Base-by-base conservation (phyloP, 2,888 invertebrate species). In the Macaria notata region DNA sequence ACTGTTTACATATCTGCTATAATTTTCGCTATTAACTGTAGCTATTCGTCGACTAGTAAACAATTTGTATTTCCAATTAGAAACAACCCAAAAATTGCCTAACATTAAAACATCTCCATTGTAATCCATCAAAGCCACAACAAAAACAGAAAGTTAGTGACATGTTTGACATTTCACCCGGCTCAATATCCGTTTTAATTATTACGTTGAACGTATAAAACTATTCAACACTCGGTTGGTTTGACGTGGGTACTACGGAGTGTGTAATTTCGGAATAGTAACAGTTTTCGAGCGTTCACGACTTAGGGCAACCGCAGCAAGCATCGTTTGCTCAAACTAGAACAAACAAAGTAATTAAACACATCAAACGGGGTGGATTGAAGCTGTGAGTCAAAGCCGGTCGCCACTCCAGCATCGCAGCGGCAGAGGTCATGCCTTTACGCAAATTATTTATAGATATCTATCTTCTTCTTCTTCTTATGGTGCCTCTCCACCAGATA, bases 311-410 rank as follows among this genome's bases (percentile, higher is more conserved):
- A 87, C 89, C 88, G 81, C 89, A 88, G 75, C 85, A 81, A 85
- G 86, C 86, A 85, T 84, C 77, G 78, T 61, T 61, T 71, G 75
- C 65, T 71, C 73, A 72, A 86, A 88, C 86, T 84, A 87, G 85
- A 86, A 88, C 89, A 86, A 88, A 90, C 88, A 89, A 90, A 90
- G 89, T 90, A 90, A 90, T 91, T 91, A 90, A 87, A 89, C 88
- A 89, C 88, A 89, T 91, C 89, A 90, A 91, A 89, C 88, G 84
- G 72, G 74, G 71, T 75, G 80, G 86, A 88, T 88, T 89, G 86
- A 85, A 84, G 81, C 83, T 75, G 71, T 74, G 79, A 81, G 79
- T 85, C 84, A 86, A 86, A 88, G 86, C 79, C 70, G 62, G 66
- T 60, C 56, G 69, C 65, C 68, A 71, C 67, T 69, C 62, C 61